A percentile compares a stretch with the other conserved stretches of the same genome.
These are phyloP conservation scores for Teleopsis dalmanni DNA, from an alignment of 1,140 invertebrate genomes.

Conservation along the genomic window DNA sequence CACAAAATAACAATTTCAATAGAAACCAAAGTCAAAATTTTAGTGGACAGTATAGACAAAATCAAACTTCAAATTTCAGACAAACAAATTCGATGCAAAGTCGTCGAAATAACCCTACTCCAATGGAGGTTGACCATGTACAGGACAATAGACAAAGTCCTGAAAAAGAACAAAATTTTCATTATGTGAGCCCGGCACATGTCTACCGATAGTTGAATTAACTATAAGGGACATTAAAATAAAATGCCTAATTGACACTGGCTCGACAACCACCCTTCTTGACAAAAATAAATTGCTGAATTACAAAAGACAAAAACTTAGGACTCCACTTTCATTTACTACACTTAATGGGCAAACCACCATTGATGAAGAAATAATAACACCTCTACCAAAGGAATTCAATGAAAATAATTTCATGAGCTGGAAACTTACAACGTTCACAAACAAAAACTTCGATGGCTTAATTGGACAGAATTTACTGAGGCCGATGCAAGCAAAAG, in stretches of 20 bases:
- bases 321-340: background rate
- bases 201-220: constrained; percentile 6
- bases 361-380: constrained; percentile 1
- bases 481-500: constrained; percentile 3
- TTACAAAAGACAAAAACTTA: background rate
- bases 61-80: no score
- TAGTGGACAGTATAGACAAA: no score
- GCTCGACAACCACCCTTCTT: background rate
- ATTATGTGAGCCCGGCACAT: background rate
- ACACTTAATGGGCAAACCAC: background rate
- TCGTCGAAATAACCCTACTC: no score
- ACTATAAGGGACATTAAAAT: background rate
- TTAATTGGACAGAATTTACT: constrained; percentile 4
- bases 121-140: no score
- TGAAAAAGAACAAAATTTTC: constrained; percentile 5
- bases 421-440: constrained; percentile 2
- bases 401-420: constrained; percentile 1
- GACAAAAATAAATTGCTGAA: background rate
- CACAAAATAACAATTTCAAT: no score
- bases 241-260: constrained; percentile 1
- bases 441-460: constrained; percentile 1
- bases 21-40: no score
- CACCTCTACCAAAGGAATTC: background rate
- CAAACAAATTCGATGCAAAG: no score
- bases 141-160: background rate